Conservation (phyloP, 1,140 invertebrate genomes). For the Zophobas atratus region DNA sequence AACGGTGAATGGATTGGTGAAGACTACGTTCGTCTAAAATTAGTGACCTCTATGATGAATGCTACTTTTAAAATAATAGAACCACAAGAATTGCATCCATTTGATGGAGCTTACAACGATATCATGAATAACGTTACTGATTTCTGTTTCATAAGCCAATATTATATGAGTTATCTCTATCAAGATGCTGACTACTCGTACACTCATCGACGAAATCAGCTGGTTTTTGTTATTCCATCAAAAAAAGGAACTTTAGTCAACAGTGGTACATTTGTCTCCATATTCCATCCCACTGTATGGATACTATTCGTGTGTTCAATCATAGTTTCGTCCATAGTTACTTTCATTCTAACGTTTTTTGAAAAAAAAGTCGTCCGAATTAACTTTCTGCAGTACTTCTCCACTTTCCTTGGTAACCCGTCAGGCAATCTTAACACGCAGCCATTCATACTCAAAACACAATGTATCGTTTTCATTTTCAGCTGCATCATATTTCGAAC, state of each 20-base stretch:
- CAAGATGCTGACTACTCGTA: constrained; percentile 26
- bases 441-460: too few relatives aligned
- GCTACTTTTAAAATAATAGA: constrained; percentile 16
- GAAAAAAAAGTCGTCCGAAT: too few relatives aligned
- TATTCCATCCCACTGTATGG: background rate
- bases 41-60: constrained; percentile 13
- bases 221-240: constrained; percentile 18
- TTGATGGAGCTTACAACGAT: constrained; percentile 27
- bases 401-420: too few relatives aligned
- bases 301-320: background rate
- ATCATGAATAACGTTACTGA: constrained; percentile 6
- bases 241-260: background rate
- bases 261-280: background rate
- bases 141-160: constrained; percentile 41
- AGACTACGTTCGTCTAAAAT: background rate
- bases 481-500: constrained; percentile 3
- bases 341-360: background rate
- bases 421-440: too few relatives aligned
- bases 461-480: background rate
- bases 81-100: background rate
- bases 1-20: constrained; percentile 11
- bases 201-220: background rate
- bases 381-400: too few relatives aligned
- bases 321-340: background rate
- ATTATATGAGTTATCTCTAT: background rate